Evolutionary conservation across 2,797 vertebrate genomes (phyloP), one percentile per base, ranked within the genome.

Genomic region (Pampus argenteus): DNA sequence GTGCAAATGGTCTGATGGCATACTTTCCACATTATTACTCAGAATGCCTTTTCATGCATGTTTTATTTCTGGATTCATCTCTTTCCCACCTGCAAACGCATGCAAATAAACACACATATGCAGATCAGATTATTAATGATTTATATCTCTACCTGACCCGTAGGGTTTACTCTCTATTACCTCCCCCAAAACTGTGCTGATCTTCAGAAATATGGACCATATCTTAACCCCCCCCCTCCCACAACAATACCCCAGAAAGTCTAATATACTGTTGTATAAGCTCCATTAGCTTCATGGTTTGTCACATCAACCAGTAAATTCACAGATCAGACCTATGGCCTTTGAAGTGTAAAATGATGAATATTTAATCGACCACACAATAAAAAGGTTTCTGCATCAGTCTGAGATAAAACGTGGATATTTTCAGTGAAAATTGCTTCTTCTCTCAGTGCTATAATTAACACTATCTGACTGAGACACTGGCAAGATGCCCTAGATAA

Each of bases 261-360:
- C 54, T 61, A 56, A 75, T 70, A 29, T 44, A 49, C 20, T 26
- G 40, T 63, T 44, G 3, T 59, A 73, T 47, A 61, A 63, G 76
- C 81, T 83, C 68, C 74, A 76, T 85, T 82, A 81, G 60, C 76
- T 85, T 77, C 25, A 81, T 77, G 71, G 28, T 75, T 68, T 75
- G 66, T 78, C 49, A 55, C 57, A 69, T 25, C 76, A 85, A 81
- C 64, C 38, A 70, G 61, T 75, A 74, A 72, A 81, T 73, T 81
- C 76, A 81, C 60, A 64, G 49, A 78, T 85, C 64, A 74, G 49
- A 81, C 47, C 45, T 78, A 20, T 52, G 59, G 68, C 49, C 72
- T 88, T 81, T 91, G 82, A 89, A 88, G 45, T 84, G 66, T 68
- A 77, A 73, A 83, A 76, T 36, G 13, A 76, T 87, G 71, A 83